Conservation (phyloP, 2,888 invertebrate species). For the Embidobia sp. region DNA sequence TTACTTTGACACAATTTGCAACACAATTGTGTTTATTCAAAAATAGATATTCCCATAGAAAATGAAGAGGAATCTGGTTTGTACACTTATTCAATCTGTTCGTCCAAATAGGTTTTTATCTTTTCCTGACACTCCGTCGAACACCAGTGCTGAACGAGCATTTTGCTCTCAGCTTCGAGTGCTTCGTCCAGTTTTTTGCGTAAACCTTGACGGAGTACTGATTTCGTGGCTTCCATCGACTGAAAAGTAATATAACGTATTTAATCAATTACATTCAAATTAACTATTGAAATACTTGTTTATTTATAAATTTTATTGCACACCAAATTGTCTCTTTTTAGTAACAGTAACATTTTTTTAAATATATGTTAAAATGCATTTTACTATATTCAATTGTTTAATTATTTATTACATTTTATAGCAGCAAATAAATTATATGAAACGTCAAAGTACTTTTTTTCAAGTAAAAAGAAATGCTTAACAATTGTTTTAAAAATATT, state of each 20-base stretch:
- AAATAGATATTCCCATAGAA: not conserved
- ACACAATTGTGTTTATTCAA: conserved; percentile 5
- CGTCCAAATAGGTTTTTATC: conserved; percentile 78
- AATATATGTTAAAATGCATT: too few species aligned
- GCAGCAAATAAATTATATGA: too few species aligned
- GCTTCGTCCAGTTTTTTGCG: conserved; percentile 84
- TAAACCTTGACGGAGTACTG: conserved; percentile 84
- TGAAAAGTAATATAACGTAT: conserved; percentile 74
- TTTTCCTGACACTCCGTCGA: conserved; percentile 87
- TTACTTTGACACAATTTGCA: conserved; percentile 2
- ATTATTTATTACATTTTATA: too few species aligned
- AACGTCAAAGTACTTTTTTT: too few species aligned
- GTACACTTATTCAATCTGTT: conserved; percentile 73
- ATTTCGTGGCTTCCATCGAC: conserved; percentile 86
- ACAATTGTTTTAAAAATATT: too few species aligned
- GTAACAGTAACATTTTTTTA: too few species aligned
- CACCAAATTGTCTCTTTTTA: too few species aligned
- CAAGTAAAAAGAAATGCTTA: too few species aligned
- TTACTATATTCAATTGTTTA: too few species aligned
- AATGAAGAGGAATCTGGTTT: conserved; percentile 17
- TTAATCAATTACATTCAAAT: not conserved
- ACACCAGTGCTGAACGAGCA: conserved; percentile 89
- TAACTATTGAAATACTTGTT: too few species aligned
- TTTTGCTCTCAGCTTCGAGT: conserved; percentile 86
- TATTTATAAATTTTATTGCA: too few species aligned